Conservation (phyloP, 2,797 vertebrate species). For the Poeciliopsis turneri region DNA sequence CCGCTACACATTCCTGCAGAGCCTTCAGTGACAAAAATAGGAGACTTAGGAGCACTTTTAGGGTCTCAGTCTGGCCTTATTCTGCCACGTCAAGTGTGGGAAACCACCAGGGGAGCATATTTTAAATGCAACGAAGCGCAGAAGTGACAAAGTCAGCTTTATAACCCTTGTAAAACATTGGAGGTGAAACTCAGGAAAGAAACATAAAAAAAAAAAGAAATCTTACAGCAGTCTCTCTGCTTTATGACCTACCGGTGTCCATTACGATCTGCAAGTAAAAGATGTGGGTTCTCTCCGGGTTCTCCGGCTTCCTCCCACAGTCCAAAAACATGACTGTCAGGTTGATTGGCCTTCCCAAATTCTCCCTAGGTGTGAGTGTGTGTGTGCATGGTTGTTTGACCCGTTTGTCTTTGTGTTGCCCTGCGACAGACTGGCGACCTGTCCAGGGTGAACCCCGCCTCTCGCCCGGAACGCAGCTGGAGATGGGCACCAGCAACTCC, state of each 20-base stretch:
- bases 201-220: not conserved
- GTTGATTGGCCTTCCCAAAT: no score
- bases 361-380: no score
- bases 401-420: no score
- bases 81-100: conserved; percentile 66
- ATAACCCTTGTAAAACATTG: conserved; percentile 31
- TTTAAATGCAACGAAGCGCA: conserved; percentile 51
- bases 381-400: no score
- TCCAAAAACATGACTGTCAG: no score
- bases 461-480: no score
- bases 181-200: conserved; percentile 1
- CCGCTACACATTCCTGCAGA: conserved; percentile 28
- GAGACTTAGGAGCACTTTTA: conserved; percentile 53
- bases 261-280: not conserved
- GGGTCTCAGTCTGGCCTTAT: conserved; percentile 68
- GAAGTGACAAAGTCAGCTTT: conserved; percentile 52
- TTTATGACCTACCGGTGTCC: not conserved
- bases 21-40: conserved; percentile 59
- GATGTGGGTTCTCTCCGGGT: no score
- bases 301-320: no score
- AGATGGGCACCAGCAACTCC: no score
- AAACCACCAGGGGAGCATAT: conserved; percentile 58
- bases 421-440: no score
- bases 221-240: not conserved
- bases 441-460: no score